These are phyloP conservation scores for Apostichopus leukothele DNA, from an alignment of 53 echinoderm and acorn worm species.

Conservation along the genomic window DNA sequence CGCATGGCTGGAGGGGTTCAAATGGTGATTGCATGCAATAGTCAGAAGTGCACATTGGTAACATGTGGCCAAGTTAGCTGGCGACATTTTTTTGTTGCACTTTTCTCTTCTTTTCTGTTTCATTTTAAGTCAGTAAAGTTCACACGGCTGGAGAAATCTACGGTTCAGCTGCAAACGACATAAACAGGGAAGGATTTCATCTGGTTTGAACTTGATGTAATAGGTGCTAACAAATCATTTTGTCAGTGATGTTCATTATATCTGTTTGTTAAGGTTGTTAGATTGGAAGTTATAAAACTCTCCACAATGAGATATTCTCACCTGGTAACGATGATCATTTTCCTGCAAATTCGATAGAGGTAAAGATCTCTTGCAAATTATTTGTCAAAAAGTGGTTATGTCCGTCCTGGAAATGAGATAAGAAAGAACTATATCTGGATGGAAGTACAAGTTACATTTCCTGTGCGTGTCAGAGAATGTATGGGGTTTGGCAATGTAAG, in stretches of 20 bases:
- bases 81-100: no score
- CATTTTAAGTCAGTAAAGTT: background rate
- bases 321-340: background rate
- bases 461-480: constrained; percentile 24
- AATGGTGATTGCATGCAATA: no score
- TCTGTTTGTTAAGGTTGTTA: background rate
- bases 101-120: background rate
- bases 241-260: constrained; percentile 21
- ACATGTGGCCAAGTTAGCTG: no score
- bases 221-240: background rate
- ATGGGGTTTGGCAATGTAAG: background rate
- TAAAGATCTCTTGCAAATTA: constrained; percentile 8
- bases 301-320: constrained; percentile 6
- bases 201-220: background rate
- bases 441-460: background rate
- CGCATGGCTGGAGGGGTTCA: background rate
- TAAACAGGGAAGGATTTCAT: background rate
- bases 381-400: background rate
- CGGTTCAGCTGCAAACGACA: background rate
- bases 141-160: background rate
- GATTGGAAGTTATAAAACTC: background rate
- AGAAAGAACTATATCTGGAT: background rate
- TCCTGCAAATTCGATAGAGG: constrained; percentile 4
- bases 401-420: constrained; percentile 20
- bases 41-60: no score